phyloP scores from a whole-genome alignment of 2,888 invertebrate genomes.

The Temnothorax rugatulus region DNA sequence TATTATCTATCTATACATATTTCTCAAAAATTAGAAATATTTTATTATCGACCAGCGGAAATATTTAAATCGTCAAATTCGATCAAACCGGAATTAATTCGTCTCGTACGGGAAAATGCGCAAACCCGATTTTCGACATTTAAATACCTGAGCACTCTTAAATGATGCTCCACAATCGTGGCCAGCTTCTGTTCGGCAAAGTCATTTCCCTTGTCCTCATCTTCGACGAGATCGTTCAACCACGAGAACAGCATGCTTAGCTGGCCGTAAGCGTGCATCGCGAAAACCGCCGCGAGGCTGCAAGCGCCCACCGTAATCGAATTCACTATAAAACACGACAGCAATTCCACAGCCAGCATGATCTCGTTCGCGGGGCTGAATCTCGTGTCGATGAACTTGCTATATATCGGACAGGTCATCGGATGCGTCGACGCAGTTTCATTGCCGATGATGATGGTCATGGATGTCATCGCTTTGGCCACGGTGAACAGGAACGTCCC shows the following conservation, averaged over 20 bases:
- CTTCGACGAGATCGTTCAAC: constrained; percentile 31
- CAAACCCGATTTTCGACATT: neutral
- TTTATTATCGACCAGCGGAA: neutral
- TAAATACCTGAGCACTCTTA: constrained; percentile 55
- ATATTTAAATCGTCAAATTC: neutral
- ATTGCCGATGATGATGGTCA: constrained; percentile 48
- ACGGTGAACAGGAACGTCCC: constrained; percentile 70
- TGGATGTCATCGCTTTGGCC: constrained; percentile 67
- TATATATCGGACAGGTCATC: constrained; percentile 69
- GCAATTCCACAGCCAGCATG: constrained; percentile 59
- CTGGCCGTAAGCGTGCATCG: constrained; percentile 69
- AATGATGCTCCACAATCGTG: constrained; percentile 65
- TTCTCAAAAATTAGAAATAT: neutral
- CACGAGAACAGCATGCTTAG: constrained; percentile 66
- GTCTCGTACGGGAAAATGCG: neutral
- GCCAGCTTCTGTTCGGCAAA: constrained; percentile 47
- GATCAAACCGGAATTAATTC: too few relatives aligned
- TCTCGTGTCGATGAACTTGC: constrained; percentile 63
- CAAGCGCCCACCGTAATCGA: constrained; percentile 64
- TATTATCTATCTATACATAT: neutral
- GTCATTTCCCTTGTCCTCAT: neutral
- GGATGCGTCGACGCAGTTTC: constrained; percentile 60
- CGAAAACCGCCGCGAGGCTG: constrained; percentile 65
- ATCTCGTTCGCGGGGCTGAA: constrained; percentile 67
- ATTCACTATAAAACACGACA: constrained; percentile 62